Conservation (phyloP, 2,797 vertebrate species). For the Chiroxiphia lanceolata region DNA sequence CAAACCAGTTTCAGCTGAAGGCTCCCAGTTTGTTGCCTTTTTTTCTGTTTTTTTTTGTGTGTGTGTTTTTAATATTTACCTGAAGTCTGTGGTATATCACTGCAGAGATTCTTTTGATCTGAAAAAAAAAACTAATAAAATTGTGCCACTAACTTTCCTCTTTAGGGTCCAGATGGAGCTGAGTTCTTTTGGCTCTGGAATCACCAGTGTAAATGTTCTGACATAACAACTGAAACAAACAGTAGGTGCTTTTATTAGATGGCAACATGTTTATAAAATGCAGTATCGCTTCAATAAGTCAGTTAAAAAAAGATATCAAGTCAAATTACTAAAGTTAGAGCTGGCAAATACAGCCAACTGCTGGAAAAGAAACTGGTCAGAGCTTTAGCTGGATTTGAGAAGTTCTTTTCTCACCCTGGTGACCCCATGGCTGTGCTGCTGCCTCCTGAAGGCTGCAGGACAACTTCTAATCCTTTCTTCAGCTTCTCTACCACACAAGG, state of each 20-base stretch:
- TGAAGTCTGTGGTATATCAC: neutral
- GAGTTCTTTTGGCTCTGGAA: neutral
- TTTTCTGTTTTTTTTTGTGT: too few relatives aligned
- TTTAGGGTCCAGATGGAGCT: neutral
- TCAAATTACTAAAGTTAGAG: neutral
- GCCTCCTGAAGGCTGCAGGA: neutral
- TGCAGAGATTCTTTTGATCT: neutral
- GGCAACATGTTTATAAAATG: neutral
- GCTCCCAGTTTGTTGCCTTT: neutral
- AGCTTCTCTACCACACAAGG: fast-evolving
- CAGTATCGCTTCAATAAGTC: neutral
- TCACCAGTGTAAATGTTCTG: neutral
- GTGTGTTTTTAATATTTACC: neutral
- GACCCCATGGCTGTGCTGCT: neutral
- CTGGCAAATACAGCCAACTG: neutral
- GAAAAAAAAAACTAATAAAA: neutral
- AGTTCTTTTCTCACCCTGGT: neutral
- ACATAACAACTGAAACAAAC: neutral
- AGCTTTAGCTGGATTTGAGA: neutral
- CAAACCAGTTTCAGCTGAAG: neutral
- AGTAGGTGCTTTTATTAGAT: neutral
- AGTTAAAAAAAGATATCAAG: neutral
- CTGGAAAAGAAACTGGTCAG: neutral
- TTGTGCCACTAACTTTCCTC: neutral
- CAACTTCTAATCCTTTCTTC: neutral